These are phyloP conservation scores for Drosophila lacicola DNA, from an alignment of 2,888 invertebrate species.

Conservation along the genomic window DNA sequence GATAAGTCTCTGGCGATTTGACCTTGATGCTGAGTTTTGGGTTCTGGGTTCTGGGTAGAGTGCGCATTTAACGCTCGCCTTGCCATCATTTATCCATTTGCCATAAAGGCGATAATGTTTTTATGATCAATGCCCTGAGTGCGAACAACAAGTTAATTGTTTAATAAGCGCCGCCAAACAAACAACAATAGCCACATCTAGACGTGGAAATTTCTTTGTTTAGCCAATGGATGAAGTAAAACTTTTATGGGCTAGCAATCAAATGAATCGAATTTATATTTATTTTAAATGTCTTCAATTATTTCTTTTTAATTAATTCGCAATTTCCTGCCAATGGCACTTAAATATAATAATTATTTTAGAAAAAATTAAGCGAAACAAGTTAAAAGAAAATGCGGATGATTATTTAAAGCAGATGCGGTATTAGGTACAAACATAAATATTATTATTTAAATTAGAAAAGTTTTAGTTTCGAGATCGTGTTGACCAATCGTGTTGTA, in stretches of 20 bases:
- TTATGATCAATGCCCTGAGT: conserved; percentile 69
- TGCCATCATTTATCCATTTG: conserved; percentile 30
- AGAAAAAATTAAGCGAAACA: too few species aligned
- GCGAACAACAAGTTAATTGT: conserved; percentile 70
- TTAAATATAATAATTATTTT: too few species aligned
- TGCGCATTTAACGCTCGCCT: conserved; percentile 14
- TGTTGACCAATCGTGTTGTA: too few species aligned
- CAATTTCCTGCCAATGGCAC: background rate
- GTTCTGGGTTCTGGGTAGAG: background rate
- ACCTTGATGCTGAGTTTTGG: conserved; percentile 42
- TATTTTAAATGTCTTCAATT: background rate
- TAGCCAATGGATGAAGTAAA: conserved; percentile 5
- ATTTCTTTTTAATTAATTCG: background rate
- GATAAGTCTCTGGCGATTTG: conserved; percentile 38
- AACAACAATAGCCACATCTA: background rate
- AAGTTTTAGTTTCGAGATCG: too few species aligned
- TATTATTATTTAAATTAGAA: too few species aligned
- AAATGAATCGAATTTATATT: conserved; percentile 14
- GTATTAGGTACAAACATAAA: too few species aligned
- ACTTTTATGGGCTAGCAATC: conserved; percentile 23
- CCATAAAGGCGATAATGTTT: conserved; percentile 62
- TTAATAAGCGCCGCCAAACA: conserved; percentile 46
- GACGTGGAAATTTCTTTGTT: conserved; percentile 8
- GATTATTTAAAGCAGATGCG: too few species aligned
- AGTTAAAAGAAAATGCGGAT: too few species aligned